Evolutionary conservation across 2,888 invertebrate genomes (phyloP).

Genomic region (Netelia inedita): DNA sequence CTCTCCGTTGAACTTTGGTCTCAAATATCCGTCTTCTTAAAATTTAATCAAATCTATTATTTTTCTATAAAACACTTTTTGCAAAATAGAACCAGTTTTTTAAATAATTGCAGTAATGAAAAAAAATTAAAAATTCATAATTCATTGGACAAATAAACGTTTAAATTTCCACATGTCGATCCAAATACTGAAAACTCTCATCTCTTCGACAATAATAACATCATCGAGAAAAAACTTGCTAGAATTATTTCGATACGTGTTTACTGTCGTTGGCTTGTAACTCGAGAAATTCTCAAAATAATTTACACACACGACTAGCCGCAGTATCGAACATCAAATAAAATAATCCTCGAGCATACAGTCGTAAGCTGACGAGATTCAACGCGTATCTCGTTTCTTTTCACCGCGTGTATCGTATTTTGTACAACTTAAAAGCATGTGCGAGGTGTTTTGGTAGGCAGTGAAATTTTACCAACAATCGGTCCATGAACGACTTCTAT

Average conservation of each 20-base stretch:
- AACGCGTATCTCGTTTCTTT: slow-evolving; percentile 4
- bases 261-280: slow-evolving; percentile 9
- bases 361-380: neutral
- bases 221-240: neutral
- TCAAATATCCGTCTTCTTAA: neutral
- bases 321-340: neutral
- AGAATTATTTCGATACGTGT: slow-evolving; percentile 17
- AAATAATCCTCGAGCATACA: neutral
- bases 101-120: neutral
- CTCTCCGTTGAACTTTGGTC: neutral
- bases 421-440: slow-evolving; percentile 32
- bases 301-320: neutral
- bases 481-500: slow-evolving; percentile 33
- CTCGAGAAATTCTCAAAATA: neutral
- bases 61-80: too few species aligned
- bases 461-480: slow-evolving; percentile 48
- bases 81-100: neutral
- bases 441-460: slow-evolving; percentile 47
- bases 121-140: neutral
- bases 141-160: too few species aligned
- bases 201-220: neutral
- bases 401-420: slow-evolving; percentile 2
- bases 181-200: slow-evolving; percentile 4
- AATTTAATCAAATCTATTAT: neutral
- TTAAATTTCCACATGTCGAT: too few species aligned